phyloP scores from a whole-genome alignment of 2,888 invertebrate genomes.

The Marasmarcha lunaedactyla region DNA sequence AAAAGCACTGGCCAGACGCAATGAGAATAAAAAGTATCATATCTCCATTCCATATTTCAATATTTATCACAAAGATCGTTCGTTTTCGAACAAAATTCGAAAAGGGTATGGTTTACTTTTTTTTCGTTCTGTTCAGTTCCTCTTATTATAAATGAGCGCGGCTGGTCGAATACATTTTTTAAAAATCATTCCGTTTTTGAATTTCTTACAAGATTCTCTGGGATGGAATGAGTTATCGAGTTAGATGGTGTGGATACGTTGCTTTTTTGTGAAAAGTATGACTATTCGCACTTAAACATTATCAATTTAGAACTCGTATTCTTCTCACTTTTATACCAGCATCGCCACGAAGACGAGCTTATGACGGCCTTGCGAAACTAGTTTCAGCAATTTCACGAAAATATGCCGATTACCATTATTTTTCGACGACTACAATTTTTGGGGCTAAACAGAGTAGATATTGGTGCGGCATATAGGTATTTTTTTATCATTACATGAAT shows the following conservation, averaged over 20 bases:
- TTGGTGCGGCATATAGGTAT: too few species aligned
- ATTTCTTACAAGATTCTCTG: slow-evolving; percentile 27
- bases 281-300: too few species aligned
- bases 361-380: too few species aligned
- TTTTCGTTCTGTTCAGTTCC: slow-evolving; percentile 29
- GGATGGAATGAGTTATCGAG: slow-evolving; percentile 1
- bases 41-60: slow-evolving; percentile 66
- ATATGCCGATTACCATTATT: too few species aligned
- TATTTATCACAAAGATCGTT: slow-evolving; percentile 63
- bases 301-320: too few species aligned
- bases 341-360: too few species aligned
- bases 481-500: too few species aligned
- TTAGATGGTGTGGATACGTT: background rate
- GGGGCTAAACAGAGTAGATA: too few species aligned
- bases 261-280: too few species aligned
- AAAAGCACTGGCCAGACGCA: slow-evolving; percentile 14
- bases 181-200: slow-evolving; percentile 45
- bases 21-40: slow-evolving; percentile 43
- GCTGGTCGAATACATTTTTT: slow-evolving; percentile 34
- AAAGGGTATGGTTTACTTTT: slow-evolving; percentile 32
- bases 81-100: slow-evolving; percentile 62
- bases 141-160: slow-evolving; percentile 58
- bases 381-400: too few species aligned
- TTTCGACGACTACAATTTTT: too few species aligned
- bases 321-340: too few species aligned